phyloP scores from a whole-genome alignment of 2,888 invertebrate species.

The Lasioglossum lativentre region DNA sequence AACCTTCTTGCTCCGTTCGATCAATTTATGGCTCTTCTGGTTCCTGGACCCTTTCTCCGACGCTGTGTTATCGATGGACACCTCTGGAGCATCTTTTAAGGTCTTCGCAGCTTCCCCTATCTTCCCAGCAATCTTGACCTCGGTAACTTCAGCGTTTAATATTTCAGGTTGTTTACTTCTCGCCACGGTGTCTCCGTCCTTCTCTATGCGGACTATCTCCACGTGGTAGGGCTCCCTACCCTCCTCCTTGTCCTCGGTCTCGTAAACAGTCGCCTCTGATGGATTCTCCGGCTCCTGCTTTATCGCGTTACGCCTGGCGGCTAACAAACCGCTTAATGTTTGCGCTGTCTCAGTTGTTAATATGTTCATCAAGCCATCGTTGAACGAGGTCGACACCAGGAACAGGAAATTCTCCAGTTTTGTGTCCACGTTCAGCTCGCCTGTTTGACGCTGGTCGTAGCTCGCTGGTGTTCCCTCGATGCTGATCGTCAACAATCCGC shows the following conservation, averaged over 20 bases:
- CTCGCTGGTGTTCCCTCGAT: conserved; percentile 80
- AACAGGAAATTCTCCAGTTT: conserved; percentile 91
- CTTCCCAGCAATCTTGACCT: neutral
- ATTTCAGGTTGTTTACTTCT: neutral
- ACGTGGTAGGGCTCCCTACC: conserved; percentile 68
- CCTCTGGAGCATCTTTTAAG: conserved; percentile 25
- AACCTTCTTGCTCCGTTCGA: neutral
- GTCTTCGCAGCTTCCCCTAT: conserved; percentile 13
- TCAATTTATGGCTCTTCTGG: neutral
- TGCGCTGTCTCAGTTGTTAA: conserved; percentile 77
- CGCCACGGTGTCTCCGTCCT: conserved; percentile 24
- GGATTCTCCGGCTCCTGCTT: conserved; percentile 37
- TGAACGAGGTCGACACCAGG: conserved; percentile 86
- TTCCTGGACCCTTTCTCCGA: conserved; percentile 7
- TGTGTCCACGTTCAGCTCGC: conserved; percentile 90
- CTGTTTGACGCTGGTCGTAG: conserved; percentile 92
- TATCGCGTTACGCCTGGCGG: neutral
- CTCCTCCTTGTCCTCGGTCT: conserved; percentile 30
- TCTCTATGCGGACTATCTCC: conserved; percentile 65
- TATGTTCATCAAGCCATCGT: conserved; percentile 71
- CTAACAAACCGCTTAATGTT: conserved; percentile 32
- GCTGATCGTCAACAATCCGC: conserved; percentile 32
- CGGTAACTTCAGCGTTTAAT: no score
- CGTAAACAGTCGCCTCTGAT: conserved; percentile 30
- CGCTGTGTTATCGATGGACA: neutral